Percentiles rank a stretch among this genome's conserved stretches.
phyloP scores from a whole-genome alignment of 2,113 vertebrate genomes.

The Melanocharis versteri region DNA sequence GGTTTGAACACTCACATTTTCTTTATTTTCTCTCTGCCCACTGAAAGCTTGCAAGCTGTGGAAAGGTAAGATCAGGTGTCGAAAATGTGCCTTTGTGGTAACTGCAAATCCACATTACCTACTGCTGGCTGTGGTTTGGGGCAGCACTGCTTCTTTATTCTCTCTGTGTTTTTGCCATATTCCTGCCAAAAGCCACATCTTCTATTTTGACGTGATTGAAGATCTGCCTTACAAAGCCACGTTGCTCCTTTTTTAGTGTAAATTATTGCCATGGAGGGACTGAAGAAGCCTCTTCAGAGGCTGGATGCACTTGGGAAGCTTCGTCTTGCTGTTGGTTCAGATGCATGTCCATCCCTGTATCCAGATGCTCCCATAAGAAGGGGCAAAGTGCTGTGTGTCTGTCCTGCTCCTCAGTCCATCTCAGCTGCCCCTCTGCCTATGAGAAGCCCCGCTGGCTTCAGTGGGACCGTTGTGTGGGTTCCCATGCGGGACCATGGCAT shows the following conservation, averaged over 20 bases:
- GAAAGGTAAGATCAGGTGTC: not conserved
- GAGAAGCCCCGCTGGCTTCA: not conserved
- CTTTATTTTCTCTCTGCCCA: not conserved
- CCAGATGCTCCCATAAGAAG: rapidly evolving
- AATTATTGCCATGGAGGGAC: not conserved
- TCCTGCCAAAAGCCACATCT: not conserved
- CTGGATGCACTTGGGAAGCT: not conserved
- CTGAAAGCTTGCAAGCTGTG: not conserved
- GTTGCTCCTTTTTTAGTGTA: not conserved
- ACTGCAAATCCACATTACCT: not conserved
- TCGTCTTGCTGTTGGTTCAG: not conserved
- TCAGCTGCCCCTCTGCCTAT: not conserved
- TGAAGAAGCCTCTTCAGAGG: not conserved
- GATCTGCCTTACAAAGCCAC: not conserved
- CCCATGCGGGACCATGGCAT: rapidly evolving
- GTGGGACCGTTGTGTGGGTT: not conserved
- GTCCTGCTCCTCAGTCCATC: not conserved
- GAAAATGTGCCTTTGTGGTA: not conserved
- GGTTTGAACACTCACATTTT: not conserved
- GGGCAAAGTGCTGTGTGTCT: not conserved
- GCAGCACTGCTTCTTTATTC: not conserved
- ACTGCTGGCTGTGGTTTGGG: rapidly evolving
- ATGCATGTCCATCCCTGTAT: rapidly evolving
- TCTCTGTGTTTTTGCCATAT: not conserved
- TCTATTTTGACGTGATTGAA: not conserved